These are phyloP conservation scores for Tyria jacobaeae DNA, from an alignment of 2,888 invertebrate species.

Conservation along the genomic window DNA sequence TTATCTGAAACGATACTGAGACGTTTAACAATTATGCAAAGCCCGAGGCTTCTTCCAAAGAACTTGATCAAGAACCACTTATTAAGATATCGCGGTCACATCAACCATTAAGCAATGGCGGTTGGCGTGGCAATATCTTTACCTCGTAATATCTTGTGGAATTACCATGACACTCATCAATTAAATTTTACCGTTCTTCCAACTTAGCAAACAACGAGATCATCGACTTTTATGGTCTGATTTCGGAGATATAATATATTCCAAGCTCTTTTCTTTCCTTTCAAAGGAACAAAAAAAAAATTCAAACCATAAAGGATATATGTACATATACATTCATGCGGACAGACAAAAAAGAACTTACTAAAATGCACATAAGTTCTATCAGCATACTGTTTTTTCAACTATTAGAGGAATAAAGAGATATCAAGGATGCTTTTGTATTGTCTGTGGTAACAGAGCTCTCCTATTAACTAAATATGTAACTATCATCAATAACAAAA, in stretches of 20 bases:
- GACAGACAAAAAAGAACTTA: background rate
- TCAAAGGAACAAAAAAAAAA: conserved; percentile 13
- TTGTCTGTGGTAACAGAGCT: background rate
- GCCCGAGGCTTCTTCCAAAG: conserved; percentile 63
- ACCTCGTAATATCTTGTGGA: conserved; percentile 60
- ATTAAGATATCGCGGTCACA: conserved; percentile 84
- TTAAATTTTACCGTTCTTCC: conserved; percentile 73
- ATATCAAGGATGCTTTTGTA: background rate
- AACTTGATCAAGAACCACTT: conserved; percentile 81
- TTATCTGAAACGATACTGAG: conserved; percentile 50
- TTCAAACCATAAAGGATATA: background rate
- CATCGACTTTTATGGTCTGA: conserved; percentile 68
- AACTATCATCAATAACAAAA: conserved; percentile 21
- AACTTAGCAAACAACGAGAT: conserved; percentile 68
- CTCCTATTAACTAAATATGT: background rate
- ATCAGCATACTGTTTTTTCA: no score
- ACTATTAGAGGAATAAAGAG: background rate
- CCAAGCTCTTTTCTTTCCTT: conserved; percentile 18
- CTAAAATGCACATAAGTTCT: background rate
- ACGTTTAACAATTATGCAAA: conserved; percentile 81
- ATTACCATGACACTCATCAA: conserved; percentile 76
- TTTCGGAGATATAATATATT: conserved; percentile 44
- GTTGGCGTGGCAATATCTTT: conserved; percentile 66
- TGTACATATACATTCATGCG: background rate
- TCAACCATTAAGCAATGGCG: conserved; percentile 73